phyloP scores from a whole-genome alignment of 2,888 invertebrate genomes.

The Petrolisthes cinctipes region DNA sequence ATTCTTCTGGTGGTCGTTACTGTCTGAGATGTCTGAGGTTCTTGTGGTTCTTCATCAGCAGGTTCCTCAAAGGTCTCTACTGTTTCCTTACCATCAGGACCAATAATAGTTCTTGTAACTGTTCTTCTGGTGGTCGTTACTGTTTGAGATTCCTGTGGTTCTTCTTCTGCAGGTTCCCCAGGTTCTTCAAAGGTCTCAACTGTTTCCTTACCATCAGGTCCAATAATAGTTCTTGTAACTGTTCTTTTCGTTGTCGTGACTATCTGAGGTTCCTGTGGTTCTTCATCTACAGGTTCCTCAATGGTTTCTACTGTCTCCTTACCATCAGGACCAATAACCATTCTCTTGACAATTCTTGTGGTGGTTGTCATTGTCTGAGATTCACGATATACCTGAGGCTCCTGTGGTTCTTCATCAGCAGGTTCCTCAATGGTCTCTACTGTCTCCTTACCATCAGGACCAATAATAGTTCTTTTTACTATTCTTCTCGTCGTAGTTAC shows the following conservation, averaged over 20 bases:
- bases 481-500: conserved; percentile 8
- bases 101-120: conserved; percentile 7
- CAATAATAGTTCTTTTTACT: conserved; percentile 10
- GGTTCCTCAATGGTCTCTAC: conserved; percentile 21
- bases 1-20: background rate
- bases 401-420: conserved; percentile 18
- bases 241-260: background rate
- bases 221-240: background rate
- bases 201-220: conserved; percentile 8
- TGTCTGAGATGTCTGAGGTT: background rate
- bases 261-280: background rate
- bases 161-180: background rate
- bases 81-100: conserved; percentile 1
- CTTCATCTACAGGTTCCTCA: conserved; percentile 29
- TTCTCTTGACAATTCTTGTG: conserved; percentile 19
- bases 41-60: background rate
- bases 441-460: conserved; percentile 23
- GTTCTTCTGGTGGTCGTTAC: conserved; percentile 10
- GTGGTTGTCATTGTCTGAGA: background rate
- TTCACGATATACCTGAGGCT: conserved; percentile 13
- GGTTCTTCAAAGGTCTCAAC: conserved; percentile 30
- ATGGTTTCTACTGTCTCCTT: conserved; percentile 5
- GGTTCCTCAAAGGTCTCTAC: conserved; percentile 14
- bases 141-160: background rate
- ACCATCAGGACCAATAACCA: background rate